A percentile compares a stretch with the other conserved stretches of the same genome.
phyloP scores from a whole-genome alignment of 2,888 invertebrate genomes.

The Campopleginae sp. region DNA sequence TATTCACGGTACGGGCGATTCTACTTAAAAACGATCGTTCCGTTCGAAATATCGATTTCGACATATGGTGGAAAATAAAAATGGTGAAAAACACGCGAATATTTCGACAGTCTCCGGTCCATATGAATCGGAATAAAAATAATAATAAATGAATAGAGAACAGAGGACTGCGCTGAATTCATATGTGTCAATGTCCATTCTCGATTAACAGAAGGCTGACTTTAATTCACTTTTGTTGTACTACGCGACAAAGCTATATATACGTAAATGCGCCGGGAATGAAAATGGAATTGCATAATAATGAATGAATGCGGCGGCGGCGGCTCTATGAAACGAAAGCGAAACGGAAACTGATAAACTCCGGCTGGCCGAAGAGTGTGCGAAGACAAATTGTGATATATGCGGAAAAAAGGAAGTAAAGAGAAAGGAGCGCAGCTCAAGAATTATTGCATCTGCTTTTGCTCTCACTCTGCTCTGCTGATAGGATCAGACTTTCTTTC shows the following conservation, averaged over 20 bases:
- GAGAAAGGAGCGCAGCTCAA: constrained; percentile 25
- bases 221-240: neutral
- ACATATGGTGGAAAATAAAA: too few species aligned
- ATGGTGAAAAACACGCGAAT: too few species aligned
- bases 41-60: neutral
- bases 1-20: constrained; percentile 11
- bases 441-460: constrained; percentile 55
- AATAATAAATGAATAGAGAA: too few species aligned
- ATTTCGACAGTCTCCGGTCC: neutral
- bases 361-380: constrained; percentile 19
- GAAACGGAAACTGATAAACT: constrained; percentile 30
- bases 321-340: neutral
- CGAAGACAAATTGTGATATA: constrained; percentile 34
- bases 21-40: neutral
- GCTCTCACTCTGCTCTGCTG: constrained; percentile 34
- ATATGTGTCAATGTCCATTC: neutral
- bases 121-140: neutral
- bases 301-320: constrained; percentile 68
- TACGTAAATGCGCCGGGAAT: constrained; percentile 62
- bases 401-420: constrained; percentile 4
- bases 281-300: constrained; percentile 78
- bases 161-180: neutral
- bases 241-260: neutral
- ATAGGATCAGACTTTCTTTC: constrained; percentile 33
- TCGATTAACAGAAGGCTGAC: neutral